Percentiles rank a stretch among this genome's conserved stretches.
Evolutionary conservation across 2,113 vertebrate species (phyloP).

Genomic region (Bos taurus): ARS-UCD2.0 NC_037346.1:34884001-34884500

Average conservation of each 20-base stretch:
- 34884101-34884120: background rate
- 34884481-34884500: background rate
- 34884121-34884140: background rate
- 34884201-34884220: background rate
- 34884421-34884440: background rate
- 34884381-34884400: background rate
- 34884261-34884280: background rate
- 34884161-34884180: background rate
- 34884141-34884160: background rate
- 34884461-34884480: background rate
- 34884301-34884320: background rate
- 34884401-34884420: background rate
- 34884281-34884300: background rate
- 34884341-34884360: background rate
- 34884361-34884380: background rate
- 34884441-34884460: background rate
- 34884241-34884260: background rate
- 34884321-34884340: background rate
- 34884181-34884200: background rate
- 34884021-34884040: background rate
- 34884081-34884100: background rate
- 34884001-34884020: background rate
- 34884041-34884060: background rate
- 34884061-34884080: background rate
- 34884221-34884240: background rate